Evolutionary conservation across 2,888 invertebrate genomes (phyloP), one percentile per base, ranked within the genome.

Genomic region (Hirtodrosophila confusa): DNA sequence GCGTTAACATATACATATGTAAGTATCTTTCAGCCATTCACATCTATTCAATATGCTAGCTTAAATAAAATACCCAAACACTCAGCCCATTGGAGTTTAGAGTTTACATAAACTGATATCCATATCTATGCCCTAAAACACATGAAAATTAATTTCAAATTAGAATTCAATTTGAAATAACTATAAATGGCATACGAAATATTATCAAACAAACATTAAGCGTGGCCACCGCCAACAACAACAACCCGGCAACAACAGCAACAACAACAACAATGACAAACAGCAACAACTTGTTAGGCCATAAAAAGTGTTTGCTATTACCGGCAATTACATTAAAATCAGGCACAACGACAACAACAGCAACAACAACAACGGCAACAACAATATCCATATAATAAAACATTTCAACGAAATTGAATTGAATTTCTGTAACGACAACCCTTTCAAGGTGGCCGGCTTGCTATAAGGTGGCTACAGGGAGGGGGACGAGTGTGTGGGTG

Each of bases 241-340:
- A 41, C 56, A 40, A 49, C n/a, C n/a, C n/a, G n/a, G n/a, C 48
- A 39, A n/a, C 41, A 40, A n/a, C 50, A 33, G 23, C 40, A 36
- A 49, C 48, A 39, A n/a, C 41, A 40, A n/a, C 50, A 33, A 29
- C 40, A 36, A 43, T 37, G 10, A 43, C 17, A 41, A 41, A 65
- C 50, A 27, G 57, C 51, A 66, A 66, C 67, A 72, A 76, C 69
- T 71, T 80, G 78, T 77, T 78, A 71, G 68, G 57, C 69, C 63
- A 74, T 66, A 66, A 76, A 72, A 73, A 76, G 63, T 79, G 60
- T 79, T 66, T 68, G 63, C 74, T 70, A 80, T 80, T 80, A 70
- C 74, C 69, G 61, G 69, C 80, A 80, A 79, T 79, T 80, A 79
- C 78, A 80, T 79, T 79, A 79, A 80, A 79, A 80, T 79, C 80